A percentile compares a stretch with the other conserved stretches of the same genome.
Conservation (phyloP, 1,140 invertebrate genomes). For the Cydia fagiglandana region DNA sequence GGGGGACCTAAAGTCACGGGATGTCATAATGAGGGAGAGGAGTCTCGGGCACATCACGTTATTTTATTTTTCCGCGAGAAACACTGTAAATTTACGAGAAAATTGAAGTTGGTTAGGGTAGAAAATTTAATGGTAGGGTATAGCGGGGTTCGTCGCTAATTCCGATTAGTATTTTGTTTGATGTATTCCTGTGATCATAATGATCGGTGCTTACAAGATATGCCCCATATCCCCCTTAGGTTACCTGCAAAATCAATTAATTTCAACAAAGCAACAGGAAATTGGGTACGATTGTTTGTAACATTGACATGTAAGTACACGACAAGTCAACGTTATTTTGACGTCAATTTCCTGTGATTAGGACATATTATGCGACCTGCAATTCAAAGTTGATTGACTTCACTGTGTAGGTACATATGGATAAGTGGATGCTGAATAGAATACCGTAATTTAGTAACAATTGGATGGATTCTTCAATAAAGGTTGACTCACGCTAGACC, state of each 20-base stretch:
- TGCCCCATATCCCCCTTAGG: neutral
- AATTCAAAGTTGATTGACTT: neutral
- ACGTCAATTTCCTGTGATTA: constrained; percentile 8
- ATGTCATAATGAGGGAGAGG: too few species aligned
- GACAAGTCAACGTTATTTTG: neutral
- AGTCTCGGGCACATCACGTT: too few species aligned
- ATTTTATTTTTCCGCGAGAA: too few species aligned
- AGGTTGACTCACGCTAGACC: too few species aligned
- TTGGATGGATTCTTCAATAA: neutral
- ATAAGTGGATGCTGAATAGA: constrained; percentile 3
- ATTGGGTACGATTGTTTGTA: neutral
- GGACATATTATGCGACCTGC: neutral
- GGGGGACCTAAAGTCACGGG: too few species aligned
- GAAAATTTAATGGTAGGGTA: too few species aligned
- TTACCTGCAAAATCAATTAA: neutral
- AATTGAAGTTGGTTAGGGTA: too few species aligned
- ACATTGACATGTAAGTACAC: neutral
- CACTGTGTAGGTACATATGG: neutral
- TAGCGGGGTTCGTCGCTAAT: too few species aligned
- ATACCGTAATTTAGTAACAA: constrained; percentile 3
- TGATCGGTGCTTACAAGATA: neutral
- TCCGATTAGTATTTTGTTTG: too few species aligned
- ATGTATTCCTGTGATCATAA: too few species aligned
- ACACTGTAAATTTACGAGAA: too few species aligned
- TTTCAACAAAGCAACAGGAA: neutral